Conservation (phyloP, 2,797 vertebrate species). For the Mormyrops boulengeri region DNA sequence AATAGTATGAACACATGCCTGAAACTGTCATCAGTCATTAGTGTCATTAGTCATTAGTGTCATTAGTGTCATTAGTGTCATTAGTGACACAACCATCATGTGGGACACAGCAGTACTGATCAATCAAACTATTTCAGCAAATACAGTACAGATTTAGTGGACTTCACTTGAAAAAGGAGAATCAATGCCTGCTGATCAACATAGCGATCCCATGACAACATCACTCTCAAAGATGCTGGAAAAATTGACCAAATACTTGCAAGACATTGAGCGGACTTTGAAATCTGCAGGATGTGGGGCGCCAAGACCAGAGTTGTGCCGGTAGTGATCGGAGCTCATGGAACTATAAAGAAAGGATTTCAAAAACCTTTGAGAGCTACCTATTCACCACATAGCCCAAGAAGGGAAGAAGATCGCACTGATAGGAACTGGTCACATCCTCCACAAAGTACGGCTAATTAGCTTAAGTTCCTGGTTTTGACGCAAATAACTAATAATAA, state of each 20-base stretch:
- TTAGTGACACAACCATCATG: background rate
- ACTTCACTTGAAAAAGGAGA: background rate
- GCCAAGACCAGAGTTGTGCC: background rate
- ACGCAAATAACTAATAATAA: background rate
- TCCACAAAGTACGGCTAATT: background rate
- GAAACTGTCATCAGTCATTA: background rate
- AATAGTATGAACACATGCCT: background rate
- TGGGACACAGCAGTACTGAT: background rate
- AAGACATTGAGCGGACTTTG: background rate
- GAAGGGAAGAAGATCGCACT: background rate
- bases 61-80: too few relatives aligned
- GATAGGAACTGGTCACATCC: background rate
- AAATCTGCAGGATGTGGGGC: background rate
- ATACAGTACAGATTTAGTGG: background rate
- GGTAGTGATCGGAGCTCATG: background rate
- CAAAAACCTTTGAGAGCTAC: background rate
- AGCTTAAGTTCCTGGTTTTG: background rate
- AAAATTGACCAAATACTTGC: background rate
- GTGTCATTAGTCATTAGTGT: too few relatives aligned
- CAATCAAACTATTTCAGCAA: background rate
- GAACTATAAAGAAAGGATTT: background rate
- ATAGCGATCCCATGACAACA: background rate
- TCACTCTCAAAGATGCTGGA: background rate
- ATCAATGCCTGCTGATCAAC: background rate
- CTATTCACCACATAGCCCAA: background rate